phyloP scores from a whole-genome alignment of 2,888 invertebrate genomes.

The Mesorhabditis sp. region DNA sequence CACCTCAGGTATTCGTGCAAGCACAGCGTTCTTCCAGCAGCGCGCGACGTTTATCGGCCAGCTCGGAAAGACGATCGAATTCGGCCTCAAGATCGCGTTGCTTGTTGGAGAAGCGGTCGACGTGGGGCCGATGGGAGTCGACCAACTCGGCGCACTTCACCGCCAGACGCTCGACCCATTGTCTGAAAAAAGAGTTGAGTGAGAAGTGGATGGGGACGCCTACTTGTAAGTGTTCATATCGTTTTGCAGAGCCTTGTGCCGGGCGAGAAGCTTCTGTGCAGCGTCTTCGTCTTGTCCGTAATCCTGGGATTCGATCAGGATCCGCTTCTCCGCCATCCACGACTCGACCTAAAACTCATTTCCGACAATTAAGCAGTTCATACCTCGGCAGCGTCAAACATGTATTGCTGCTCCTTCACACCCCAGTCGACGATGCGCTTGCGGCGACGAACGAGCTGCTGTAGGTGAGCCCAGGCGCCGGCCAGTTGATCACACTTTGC shows the following conservation, averaged over 20 bases:
- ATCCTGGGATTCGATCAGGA: conserved; percentile 74
- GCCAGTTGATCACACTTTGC: conserved; percentile 68
- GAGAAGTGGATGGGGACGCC: not conserved
- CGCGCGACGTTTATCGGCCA: conserved; percentile 32
- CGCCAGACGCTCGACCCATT: conserved; percentile 40
- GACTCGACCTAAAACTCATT: conserved; percentile 70
- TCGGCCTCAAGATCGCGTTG: conserved; percentile 44
- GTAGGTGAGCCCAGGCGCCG: conserved; percentile 60
- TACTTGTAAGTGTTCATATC: conserved; percentile 48
- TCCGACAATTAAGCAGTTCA: not conserved
- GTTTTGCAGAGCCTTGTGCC: conserved; percentile 74
- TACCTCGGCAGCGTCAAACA: conserved; percentile 53
- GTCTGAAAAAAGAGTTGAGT: conserved; percentile 14
- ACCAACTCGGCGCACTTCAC: conserved; percentile 34
- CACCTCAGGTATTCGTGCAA: conserved; percentile 80
- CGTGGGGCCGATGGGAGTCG: conserved; percentile 28
- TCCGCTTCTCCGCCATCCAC: conserved; percentile 83
- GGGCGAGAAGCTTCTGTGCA: conserved; percentile 85
- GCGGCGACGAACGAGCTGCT: conserved; percentile 30
- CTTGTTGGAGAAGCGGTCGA: conserved; percentile 32
- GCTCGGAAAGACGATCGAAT: conserved; percentile 35
- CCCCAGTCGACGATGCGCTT: conserved; percentile 69
- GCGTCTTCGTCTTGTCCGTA: conserved; percentile 84
- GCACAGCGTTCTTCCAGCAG: conserved; percentile 84
- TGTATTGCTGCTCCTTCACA: conserved; percentile 76